Evolutionary conservation across 1,140 invertebrate species (phyloP), one percentile per base, ranked within the genome.

Genomic region (Goniozus legneri): DNA sequence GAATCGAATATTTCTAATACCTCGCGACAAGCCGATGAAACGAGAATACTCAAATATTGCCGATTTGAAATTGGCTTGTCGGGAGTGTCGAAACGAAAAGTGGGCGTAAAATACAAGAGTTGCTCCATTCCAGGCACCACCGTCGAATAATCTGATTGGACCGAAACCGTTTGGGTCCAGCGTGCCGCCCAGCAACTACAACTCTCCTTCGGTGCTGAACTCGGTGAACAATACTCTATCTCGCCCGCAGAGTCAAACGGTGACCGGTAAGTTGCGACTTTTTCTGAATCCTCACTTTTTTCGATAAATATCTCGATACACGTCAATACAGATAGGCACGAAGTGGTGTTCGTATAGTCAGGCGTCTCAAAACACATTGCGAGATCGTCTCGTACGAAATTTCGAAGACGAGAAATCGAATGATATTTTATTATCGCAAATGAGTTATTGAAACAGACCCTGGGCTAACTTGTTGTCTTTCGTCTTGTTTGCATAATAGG

Each of bases 91-190:
- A n/a, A n/a, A n/a, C n/a, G n/a, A n/a, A n/a, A n/a, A n/a, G n/a
- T n/a, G n/a, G n/a, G n/a, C n/a, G n/a, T n/a, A n/a, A n/a, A n/a
- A n/a, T n/a, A n/a, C n/a, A n/a, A n/a, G n/a, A n/a, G n/a, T 14
- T 32, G 30, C 21, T 22, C 52, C 49, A 54, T 6, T 33, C 12
- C 44, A 75, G 72, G 57, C 67, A 52, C 64, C 66, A 27, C 32
- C 64, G 43, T 53, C 66, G 21, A 73, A 71, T 45, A 74, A 58
- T 54, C 53, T 73, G 41, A 60, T 69, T 22, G 80, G 79, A 15
- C 82, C 83, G 19, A 83, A 82, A 61, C 82, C 84, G 4, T 85
- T 84, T 57, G 66, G 80, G 36, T 73, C 77, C 31, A 77, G 67
- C 52, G 64, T 71, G 33, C 43, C 58, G 15, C 30, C 50, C 44